Conservation (phyloP, 2,888 invertebrate genomes). For the Melanostoma mellinum region DNA sequence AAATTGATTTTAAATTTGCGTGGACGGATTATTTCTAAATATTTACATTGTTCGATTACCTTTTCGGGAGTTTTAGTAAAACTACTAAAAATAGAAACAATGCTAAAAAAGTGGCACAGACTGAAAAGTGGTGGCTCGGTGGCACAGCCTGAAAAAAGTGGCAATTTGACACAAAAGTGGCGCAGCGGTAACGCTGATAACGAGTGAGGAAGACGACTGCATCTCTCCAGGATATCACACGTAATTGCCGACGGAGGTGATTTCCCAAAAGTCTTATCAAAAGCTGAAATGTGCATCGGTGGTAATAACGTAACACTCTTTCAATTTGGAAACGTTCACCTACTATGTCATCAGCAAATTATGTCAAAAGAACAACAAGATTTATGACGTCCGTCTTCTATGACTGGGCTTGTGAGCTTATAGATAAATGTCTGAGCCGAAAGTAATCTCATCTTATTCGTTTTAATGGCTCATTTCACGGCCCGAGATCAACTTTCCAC, state of each 20-base stretch:
- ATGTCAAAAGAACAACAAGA: conserved; percentile 81
- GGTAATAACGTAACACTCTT: conserved; percentile 81
- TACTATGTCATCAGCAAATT: conserved; percentile 81
- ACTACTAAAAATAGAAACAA: too few species aligned
- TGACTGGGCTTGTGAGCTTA: conserved; percentile 81
- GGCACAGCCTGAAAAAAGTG: too few species aligned
- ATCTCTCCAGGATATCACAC: conserved; percentile 82
- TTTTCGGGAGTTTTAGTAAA: too few species aligned
- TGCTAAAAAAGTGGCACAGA: too few species aligned
- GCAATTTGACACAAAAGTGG: too few species aligned
- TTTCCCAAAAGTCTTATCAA: conserved; percentile 81
- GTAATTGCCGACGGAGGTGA: conserved; percentile 82
- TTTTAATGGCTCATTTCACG: conserved; percentile 81
- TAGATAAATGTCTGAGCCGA: conserved; percentile 80
- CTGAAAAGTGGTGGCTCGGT: too few species aligned
- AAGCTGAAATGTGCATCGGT: conserved; percentile 80
- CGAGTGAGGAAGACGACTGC: conserved; percentile 82
- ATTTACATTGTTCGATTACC: too few species aligned
- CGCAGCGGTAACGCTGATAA: too few species aligned
- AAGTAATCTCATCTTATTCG: conserved; percentile 79
- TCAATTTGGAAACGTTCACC: conserved; percentile 81
- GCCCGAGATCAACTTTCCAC: conserved; percentile 79
- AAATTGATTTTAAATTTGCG: too few species aligned
- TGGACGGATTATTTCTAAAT: too few species aligned
- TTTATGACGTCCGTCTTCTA: conserved; percentile 82